Evolutionary conservation across 2,113 vertebrate species (phyloP).

Genomic region (Dendrocopos noguchii): DNA sequence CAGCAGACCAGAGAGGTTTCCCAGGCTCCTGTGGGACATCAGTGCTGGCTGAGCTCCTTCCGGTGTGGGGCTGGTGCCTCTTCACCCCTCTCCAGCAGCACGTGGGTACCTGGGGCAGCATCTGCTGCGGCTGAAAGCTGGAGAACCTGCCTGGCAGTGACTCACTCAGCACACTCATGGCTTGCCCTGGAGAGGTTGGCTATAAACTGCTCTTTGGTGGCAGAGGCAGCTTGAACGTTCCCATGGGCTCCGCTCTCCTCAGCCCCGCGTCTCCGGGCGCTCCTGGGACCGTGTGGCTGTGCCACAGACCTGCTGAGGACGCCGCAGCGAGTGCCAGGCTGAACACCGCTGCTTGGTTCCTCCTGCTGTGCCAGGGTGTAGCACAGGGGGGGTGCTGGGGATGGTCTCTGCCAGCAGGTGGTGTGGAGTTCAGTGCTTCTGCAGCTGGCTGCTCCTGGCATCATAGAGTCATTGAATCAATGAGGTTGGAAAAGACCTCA

Average conservation of each 20-base stretch:
- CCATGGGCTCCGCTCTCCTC: background rate
- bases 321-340: background rate
- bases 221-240: background rate
- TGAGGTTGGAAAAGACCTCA: too few relatives aligned
- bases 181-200: background rate
- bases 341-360: accelerated
- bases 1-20: accelerated
- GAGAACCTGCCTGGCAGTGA: background rate
- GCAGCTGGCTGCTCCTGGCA: background rate
- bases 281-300: background rate
- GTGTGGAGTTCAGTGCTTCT: accelerated
- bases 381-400: background rate
- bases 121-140: background rate
- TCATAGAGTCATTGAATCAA: too few relatives aligned
- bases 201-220: background rate
- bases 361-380: background rate
- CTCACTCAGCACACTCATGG: background rate
- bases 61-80: accelerated
- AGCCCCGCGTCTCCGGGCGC: accelerated
- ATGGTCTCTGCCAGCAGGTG: background rate
- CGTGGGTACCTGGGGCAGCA: background rate
- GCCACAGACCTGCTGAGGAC: background rate
- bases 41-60: accelerated
- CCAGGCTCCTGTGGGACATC: accelerated
- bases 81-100: accelerated